Evolutionary conservation across 1,140 invertebrate genomes (phyloP).

Genomic region (Panonychus citri): DNA sequence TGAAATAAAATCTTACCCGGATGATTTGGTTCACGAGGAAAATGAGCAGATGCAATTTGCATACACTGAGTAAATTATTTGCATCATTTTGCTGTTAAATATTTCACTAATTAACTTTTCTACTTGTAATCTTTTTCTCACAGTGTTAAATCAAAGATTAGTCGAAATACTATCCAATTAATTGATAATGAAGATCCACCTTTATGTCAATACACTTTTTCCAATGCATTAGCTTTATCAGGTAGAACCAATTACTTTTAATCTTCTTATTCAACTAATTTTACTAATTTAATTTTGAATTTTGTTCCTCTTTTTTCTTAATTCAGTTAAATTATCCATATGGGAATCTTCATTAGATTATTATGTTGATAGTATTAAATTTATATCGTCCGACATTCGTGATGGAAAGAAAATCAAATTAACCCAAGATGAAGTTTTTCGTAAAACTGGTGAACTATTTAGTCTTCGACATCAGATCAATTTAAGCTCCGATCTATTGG

Average conservation of each 20-base stretch:
- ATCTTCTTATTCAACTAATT: too few relatives aligned
- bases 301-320: background rate
- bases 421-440: slow-evolving; percentile 42
- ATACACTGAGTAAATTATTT: slow-evolving; percentile 32
- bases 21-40: slow-evolving; percentile 42
- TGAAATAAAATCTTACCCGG: slow-evolving; percentile 36
- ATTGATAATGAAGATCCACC: slow-evolving; percentile 15
- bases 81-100: slow-evolving; percentile 1
- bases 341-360: slow-evolving; percentile 65
- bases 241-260: too few relatives aligned
- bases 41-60: slow-evolving; percentile 58
- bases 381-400: slow-evolving; percentile 55
- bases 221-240: slow-evolving; percentile 69
- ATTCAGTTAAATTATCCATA: slow-evolving; percentile 55
- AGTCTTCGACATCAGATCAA: slow-evolving; percentile 62
- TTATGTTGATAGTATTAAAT: slow-evolving; percentile 56
- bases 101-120: background rate
- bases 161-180: slow-evolving; percentile 20
- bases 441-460: slow-evolving; percentile 76
- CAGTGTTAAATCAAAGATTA: slow-evolving; percentile 20
- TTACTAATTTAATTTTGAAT: too few relatives aligned
- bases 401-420: slow-evolving; percentile 39
- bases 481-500: slow-evolving; percentile 70
- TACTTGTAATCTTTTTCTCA: slow-evolving; percentile 3
- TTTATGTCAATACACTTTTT: slow-evolving; percentile 53